These are phyloP conservation scores for Spodoptera frugiperda DNA, from an alignment of 1,140 invertebrate genomes.

Conservation along the genomic window DNA sequence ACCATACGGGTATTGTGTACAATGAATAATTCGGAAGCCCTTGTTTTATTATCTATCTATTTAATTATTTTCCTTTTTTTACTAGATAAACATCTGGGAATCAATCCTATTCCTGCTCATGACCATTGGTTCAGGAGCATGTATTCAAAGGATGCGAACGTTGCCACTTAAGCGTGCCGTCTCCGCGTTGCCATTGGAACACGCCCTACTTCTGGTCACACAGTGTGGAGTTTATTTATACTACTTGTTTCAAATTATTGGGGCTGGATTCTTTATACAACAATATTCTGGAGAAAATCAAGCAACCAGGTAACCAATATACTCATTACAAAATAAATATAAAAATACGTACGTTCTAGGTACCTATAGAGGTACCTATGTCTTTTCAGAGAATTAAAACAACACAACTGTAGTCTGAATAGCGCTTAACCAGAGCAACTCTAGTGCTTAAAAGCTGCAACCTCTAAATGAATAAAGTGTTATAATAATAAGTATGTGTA, in stretches of 20 bases:
- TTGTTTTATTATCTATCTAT: too few species aligned
- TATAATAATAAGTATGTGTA: too few species aligned
- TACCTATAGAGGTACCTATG: too few species aligned
- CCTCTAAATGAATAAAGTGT: too few species aligned
- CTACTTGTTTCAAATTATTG: conserved; percentile 89
- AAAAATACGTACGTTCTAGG: too few species aligned
- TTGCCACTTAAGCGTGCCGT: conserved; percentile 69
- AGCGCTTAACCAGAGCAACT: too few species aligned
- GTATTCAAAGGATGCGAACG: conserved; percentile 83
- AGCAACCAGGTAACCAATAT: conserved; percentile 68
- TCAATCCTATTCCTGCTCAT: conserved; percentile 87
- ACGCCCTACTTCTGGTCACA: conserved; percentile 89
- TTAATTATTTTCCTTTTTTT: conserved; percentile 38
- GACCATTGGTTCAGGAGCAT: conserved; percentile 85
- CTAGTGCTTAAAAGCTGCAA: too few species aligned
- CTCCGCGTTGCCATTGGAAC: conserved; percentile 88
- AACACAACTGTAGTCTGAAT: too few species aligned
- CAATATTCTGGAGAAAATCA: conserved; percentile 68
- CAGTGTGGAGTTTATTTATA: conserved; percentile 90
- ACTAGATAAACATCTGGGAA: conserved; percentile 87
- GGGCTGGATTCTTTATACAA: conserved; percentile 80
- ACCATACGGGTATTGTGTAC: too few species aligned
- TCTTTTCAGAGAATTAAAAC: too few species aligned
- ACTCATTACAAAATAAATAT: too few species aligned
- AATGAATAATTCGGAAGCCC: too few species aligned